Base-by-base conservation (phyloP, 2,797 vertebrate species). In the Manis pentadactyla region DNA sequence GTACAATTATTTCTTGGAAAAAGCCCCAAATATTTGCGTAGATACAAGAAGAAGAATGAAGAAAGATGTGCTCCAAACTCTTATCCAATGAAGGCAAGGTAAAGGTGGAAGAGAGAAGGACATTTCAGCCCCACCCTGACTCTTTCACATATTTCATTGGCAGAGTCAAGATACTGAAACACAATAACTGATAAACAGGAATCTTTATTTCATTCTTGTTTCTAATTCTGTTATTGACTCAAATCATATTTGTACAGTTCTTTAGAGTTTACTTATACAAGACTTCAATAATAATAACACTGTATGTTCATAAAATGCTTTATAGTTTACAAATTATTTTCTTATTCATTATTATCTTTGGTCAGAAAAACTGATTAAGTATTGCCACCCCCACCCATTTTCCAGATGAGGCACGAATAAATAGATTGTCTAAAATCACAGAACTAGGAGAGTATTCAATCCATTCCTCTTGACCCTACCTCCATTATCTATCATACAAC, bases 191-290 rank as follows among this genome's bases (percentile, higher is more conserved):
- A 46, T 23, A 13, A 82, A 46, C 31, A 73, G 42, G 89, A 92
- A 69, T 84, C 27, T 55, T 93, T 46, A 42, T 69, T 63, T 46
- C 3, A 10, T 57, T 77, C 68, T 92, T 82, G 15, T 42, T 6
- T 49, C n/a, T 77, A 17, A 51, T 55, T 74, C 25, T 84, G 2
- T 34, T 42, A 68, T 21, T 90, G 39, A 21, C 23, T 23, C 49
- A 63, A 55, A 74, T 83, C 63, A 61, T 27, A 59, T 68, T 31
- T 53, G 29, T 61, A 89, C n/a, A 51, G 7, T 68, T 89, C n/a
- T 88, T 82, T 61, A 68, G 34, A 81, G 23, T 64, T 89, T 71
- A 66, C 39, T 95, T 84, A 85, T 13, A 79, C 85, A 95, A 82
- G 25, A 34, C 14, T 87, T 90, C 42, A 78, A 49, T 69, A 78